phyloP scores from a whole-genome alignment of 2,113 vertebrate species.

The Clarias magur region DNA sequence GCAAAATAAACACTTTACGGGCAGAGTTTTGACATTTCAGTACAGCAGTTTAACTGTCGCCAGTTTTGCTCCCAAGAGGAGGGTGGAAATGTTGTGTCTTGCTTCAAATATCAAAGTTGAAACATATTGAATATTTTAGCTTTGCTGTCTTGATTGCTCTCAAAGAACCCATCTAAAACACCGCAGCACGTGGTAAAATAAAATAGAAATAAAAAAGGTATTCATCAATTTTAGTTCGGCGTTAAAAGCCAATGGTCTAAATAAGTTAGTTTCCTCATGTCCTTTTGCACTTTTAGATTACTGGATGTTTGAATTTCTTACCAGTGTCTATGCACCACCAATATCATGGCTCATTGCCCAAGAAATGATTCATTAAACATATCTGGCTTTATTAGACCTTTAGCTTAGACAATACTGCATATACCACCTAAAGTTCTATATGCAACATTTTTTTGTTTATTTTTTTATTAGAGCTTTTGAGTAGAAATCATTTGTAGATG shows the following conservation, averaged over 20 bases:
- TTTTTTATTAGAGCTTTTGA: too few relatives aligned
- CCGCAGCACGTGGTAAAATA: not conserved
- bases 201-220: not conserved
- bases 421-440: not conserved
- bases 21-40: not conserved
- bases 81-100: not conserved
- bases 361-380: not conserved
- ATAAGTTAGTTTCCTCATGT: not conserved
- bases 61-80: not conserved
- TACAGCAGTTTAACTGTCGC: not conserved
- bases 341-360: not conserved
- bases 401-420: not conserved
- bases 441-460: too few relatives aligned
- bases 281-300: not conserved
- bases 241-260: not conserved
- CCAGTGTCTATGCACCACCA: not conserved
- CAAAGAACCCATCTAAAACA: not conserved
- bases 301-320: not conserved
- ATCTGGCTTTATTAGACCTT: not conserved
- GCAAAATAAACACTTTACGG: not conserved
- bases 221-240: not conserved
- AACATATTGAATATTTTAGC: not conserved
- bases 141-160: not conserved
- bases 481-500: too few relatives aligned
- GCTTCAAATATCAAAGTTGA: not conserved